A percentile compares a stretch with the other conserved stretches of the same genome.
phyloP scores from a whole-genome alignment of 2,113 vertebrate species.

The Mustela lutreola region DNA sequence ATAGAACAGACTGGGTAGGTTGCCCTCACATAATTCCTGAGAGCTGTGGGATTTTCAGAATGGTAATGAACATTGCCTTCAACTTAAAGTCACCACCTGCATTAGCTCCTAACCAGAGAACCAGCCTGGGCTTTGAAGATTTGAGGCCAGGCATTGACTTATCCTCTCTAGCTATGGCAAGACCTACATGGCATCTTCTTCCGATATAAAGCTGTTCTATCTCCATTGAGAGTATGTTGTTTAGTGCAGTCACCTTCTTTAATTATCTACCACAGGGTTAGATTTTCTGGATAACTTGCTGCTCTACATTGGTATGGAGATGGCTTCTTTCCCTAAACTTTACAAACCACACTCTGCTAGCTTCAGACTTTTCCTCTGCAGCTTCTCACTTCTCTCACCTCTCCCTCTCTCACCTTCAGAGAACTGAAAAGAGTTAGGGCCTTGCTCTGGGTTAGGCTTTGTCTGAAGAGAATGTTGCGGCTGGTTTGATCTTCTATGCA shows the following conservation, averaged over 20 bases:
- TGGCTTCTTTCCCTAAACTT: neutral
- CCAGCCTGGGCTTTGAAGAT: neutral
- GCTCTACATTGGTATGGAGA: neutral
- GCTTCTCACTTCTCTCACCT: neutral
- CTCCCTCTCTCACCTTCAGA: neutral
- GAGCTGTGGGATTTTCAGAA: neutral
- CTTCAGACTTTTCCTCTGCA: neutral
- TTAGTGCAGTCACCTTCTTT: neutral
- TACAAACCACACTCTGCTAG: neutral
- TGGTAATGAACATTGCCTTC: neutral
- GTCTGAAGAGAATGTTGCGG: neutral
- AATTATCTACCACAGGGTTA: neutral
- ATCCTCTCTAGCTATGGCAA: neutral
- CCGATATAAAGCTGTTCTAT: neutral
- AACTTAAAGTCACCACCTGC: neutral
- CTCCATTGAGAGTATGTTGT: neutral
- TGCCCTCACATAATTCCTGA: neutral
- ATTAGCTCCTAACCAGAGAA: neutral
- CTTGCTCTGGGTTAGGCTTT: neutral
- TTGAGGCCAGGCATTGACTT: neutral
- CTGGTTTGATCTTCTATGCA: neutral
- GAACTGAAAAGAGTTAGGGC: neutral
- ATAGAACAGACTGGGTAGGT: neutral
- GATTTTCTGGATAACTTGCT: neutral
- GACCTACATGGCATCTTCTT: neutral